Base-by-base conservation (phyloP, 2,797 vertebrate species). In the Rhinogobio ventralis region DNA sequence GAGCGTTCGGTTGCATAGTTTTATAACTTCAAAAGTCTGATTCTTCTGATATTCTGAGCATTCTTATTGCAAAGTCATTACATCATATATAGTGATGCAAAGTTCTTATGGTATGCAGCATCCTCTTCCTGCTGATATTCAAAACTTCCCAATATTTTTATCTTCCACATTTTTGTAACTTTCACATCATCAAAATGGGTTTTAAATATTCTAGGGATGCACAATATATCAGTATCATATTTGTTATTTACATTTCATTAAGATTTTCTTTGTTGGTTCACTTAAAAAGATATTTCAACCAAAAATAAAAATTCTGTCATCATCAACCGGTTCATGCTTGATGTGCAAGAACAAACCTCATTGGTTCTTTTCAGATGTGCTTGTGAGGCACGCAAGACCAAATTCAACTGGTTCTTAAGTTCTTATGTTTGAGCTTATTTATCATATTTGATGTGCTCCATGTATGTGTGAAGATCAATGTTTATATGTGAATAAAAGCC, bases 51-150 rank as follows among this genome's bases (percentile, higher is more conserved):
- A 71, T 14, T 51, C 10, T 57, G 15, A 72, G 51, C 28, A 64
- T 73, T 82, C 28, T 55, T 17, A 80, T 86, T 86, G 73, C 82
- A 81, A 25, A 30, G 39, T 11, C 10, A 53, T 87, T 87, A 81
- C 86, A 81, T 87, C 82, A 87, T 33, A 79, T 25, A 53, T 5
- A 57, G n/a, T 15, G 60, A 80, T 4, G n/a, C 28, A 45, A 33
- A 74, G 25, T 67, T 66, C 2, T 80, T 51, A 42, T 74, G 33
- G 68, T 28, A 25, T 76, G 62, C 28, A 39, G 20, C 20, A 74
- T 79, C 55, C 28, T 9, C 51, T 30, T 49, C 15, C 23, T n/a
- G 10, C 55, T 46, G 9, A 64, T 46, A 79, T 46, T 20, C 17
- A 64, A 30, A 82, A 45, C 39, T 5, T 17, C 23, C 25, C 1